These are phyloP conservation scores for Machimus rusticus DNA, from an alignment of 2,888 invertebrate genomes.

Conservation along the genomic window DNA sequence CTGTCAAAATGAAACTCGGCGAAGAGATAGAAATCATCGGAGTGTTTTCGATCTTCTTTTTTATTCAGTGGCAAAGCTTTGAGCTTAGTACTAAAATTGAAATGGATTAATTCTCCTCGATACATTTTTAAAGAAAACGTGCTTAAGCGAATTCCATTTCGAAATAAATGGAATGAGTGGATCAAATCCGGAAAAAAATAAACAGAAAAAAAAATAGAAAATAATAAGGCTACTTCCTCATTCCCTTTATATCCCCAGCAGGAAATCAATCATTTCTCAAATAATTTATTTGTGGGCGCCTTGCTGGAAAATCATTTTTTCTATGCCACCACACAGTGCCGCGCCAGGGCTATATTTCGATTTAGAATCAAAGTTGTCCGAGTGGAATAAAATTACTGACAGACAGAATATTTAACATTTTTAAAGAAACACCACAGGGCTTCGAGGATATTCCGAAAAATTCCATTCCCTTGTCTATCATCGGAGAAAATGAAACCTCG, in stretches of 20 bases:
- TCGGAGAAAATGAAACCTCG: neutral
- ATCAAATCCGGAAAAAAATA: neutral
- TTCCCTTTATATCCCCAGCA: neutral
- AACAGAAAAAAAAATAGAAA: neutral
- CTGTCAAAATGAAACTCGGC: neutral
- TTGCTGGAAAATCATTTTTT: neutral
- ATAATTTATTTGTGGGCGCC: neutral
- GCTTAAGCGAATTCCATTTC: neutral
- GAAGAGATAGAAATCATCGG: neutral
- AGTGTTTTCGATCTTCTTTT: neutral
- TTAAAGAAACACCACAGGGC: neutral
- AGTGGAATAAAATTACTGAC: neutral
- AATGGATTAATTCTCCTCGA: neutral
- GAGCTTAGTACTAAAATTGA: neutral
- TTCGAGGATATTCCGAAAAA: neutral
- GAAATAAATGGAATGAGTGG: neutral
- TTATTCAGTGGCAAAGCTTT: neutral
- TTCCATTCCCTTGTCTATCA: neutral
- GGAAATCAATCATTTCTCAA: neutral
- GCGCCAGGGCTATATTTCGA: neutral
- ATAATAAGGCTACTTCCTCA: neutral
- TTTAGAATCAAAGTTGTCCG: neutral
- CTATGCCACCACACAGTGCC: neutral
- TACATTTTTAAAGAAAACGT: neutral
- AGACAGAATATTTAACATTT: neutral